Evolutionary conservation across 2,888 invertebrate genomes (phyloP).

Genomic region (Coecobrya sp.): DNA sequence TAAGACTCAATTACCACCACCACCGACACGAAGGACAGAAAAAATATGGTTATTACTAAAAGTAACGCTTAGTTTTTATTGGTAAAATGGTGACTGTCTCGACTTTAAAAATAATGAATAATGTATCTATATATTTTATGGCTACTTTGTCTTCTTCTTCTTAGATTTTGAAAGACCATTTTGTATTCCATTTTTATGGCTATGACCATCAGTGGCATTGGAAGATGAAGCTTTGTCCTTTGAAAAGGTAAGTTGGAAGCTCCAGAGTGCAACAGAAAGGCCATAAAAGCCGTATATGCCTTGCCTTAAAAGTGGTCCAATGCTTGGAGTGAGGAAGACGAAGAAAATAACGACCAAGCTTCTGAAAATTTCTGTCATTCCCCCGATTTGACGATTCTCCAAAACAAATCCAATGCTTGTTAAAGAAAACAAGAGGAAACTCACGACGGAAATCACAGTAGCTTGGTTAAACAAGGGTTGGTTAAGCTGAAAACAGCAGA

Average conservation of each 20-base stretch:
- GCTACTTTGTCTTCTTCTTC: slow-evolving; percentile 54
- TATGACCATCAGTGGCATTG: not conserved
- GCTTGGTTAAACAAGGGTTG: slow-evolving; percentile 90
- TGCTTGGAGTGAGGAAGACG: slow-evolving; percentile 53
- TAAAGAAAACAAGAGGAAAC: slow-evolving; percentile 91
- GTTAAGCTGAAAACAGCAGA: slow-evolving; percentile 89
- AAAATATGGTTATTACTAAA: not conserved
- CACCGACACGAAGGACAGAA: not conserved
- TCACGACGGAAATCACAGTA: slow-evolving; percentile 89
- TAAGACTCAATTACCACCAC: not conserved
- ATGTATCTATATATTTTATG: not conserved
- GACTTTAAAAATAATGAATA: not conserved
- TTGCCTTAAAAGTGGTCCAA: slow-evolving; percentile 48
- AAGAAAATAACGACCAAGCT: slow-evolving; percentile 58
- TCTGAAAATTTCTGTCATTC: slow-evolving; percentile 76
- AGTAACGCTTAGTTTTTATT: not conserved
- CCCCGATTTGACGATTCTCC: slow-evolving; percentile 80
- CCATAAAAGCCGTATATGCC: slow-evolving; percentile 66
- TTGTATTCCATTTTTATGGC: slow-evolving; percentile 64
- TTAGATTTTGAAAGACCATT: slow-evolving; percentile 1
- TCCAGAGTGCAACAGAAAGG: slow-evolving; percentile 79
- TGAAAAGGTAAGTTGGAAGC: slow-evolving; percentile 55
- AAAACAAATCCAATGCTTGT: slow-evolving; percentile 92
- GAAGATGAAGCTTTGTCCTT: not conserved
- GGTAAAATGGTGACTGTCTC: not conserved